Evolutionary conservation across 2,113 vertebrate species (phyloP), one percentile per base, ranked within the genome.

Genomic region (Phrynosoma platyrhinos): DNA sequence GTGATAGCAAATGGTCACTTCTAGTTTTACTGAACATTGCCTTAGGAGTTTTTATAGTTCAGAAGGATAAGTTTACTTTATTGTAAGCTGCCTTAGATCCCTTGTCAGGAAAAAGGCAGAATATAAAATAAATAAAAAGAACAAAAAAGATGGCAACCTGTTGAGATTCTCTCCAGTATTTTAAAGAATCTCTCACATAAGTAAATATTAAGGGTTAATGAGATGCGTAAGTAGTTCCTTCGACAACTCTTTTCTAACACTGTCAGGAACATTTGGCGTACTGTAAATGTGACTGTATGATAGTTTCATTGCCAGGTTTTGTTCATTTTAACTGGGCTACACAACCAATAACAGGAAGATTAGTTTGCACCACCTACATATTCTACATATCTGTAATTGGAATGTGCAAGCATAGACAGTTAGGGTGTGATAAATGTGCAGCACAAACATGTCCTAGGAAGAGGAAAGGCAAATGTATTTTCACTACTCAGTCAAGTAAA

Each of bases 191-290:
- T 40, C 52, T 72, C 16, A 42, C 9, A 62, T 36, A 42, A 55
- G 64, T 21, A 66, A 52, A 27, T 21, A 77, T 88, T 86, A 58
- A 79, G 88, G 88, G 53, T 21, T 90, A 69, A 27, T 90, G 74
- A 89, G 4, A 23, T 87, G 14, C 92, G 23, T 84, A 91, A 82
- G 6, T 87, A 71, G 79, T 90, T 69, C n/a, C 23, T 86, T 84
- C n/a, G 69, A 76, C 25, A 58, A 16, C 40, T 23, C 66, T 69
- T 47, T 20, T 53, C 69, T 84, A 21, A 71, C n/a, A 72, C 21
- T 55, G 13, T 71, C n/a, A 32, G 9, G 8, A n/a, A 55, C 30
- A 9, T 79, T 68, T 68, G 20, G 32, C 52, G 62, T 30, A 47
- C 42, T 47, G 42, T 47, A 42, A 58, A 85, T 76, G 9, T 72